Base-by-base conservation (phyloP, 2,797 vertebrate genomes). In the Lophius americanus region DNA sequence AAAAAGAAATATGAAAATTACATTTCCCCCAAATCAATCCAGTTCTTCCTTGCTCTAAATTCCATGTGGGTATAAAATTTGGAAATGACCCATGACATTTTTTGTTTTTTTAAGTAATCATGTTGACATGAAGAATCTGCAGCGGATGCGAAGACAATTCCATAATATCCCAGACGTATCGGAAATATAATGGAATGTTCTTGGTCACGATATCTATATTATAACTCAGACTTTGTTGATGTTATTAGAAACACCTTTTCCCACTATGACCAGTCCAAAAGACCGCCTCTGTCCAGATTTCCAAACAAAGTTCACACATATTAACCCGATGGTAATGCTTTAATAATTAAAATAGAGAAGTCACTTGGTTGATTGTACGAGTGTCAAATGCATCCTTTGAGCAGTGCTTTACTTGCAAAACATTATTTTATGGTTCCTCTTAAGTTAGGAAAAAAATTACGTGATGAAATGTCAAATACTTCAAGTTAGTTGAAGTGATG, bases 401-500 rank as follows among this genome's bases (percentile, higher is more conserved):
- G 35, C 4, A 11, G 35, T 7, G 39, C 41, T 11, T 6, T 10
- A 12, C 6, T 4, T 5, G 9, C 6, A 11, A 32, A 47, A 61
- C 4, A 7, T 0, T 0, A 55, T 10, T 13, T 35, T 1, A 11
- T 2, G 5, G 5, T 4, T 10, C 14, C 36, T 53, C n/a, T 12
- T 57, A 42, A 38, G 6, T 9, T 14, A 14, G 2, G 2, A 42
- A 43, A 7, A 37, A 46, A 44, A 44, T 44, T 50, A 10, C 38
- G 9, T 44, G 13, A 36, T 33, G 10, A 73, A 67, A 78, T 72
- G 60, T 51, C 51, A 64, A 7, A 23, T 23, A 23, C 23, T 23
- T 23, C 23, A 23, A 38, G 57, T 78, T 62, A 57, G 33, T 51
- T 49, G 60, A 54, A 74, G 61, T 50, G 73, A 57, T 14, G 14